phyloP scores from a whole-genome alignment of 2,888 invertebrate genomes.

The Molorchus minor region DNA sequence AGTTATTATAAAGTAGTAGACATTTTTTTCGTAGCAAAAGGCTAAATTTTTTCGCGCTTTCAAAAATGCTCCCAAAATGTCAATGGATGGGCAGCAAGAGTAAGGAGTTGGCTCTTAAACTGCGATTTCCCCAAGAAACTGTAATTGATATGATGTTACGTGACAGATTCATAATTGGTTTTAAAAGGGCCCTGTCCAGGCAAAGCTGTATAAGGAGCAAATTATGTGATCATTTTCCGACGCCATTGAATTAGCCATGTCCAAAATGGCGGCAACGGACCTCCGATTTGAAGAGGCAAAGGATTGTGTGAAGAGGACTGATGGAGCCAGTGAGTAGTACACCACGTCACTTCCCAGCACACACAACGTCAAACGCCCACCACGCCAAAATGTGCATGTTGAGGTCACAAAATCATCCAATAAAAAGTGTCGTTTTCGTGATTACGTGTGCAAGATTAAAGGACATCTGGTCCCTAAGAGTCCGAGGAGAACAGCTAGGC shows the following conservation, averaged over 20 bases:
- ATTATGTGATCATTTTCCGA: constrained; percentile 15
- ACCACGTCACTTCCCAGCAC: constrained; percentile 6
- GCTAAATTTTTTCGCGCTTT: constrained; percentile 12
- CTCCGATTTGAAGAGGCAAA: background rate
- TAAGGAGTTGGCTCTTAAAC: constrained; percentile 6
- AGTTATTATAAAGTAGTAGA: background rate
- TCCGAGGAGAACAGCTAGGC: constrained; percentile 19
- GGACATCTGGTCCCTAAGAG: constrained; percentile 24
- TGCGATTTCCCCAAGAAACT: constrained; percentile 13
- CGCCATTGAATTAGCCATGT: constrained; percentile 7
- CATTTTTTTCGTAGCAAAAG: constrained; percentile 4
- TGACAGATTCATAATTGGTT: constrained; percentile 21
- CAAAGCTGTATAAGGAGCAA: constrained; percentile 21
- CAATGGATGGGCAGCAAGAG: no score
- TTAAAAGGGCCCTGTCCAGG: constrained; percentile 17
- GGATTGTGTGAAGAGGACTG: no score
- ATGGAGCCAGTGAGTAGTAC: constrained; percentile 11
- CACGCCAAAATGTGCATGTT: constrained; percentile 22
- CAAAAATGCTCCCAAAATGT: constrained; percentile 15
- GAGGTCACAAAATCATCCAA: constrained; percentile 22
- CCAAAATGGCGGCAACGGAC: constrained; percentile 18
- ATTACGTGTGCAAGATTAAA: constrained; percentile 23
- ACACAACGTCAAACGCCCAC: constrained; percentile 9
- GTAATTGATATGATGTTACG: constrained; percentile 24
- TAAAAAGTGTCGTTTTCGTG: constrained; percentile 20